Percentiles rank a stretch among this genome's conserved stretches.
Evolutionary conservation across 2,888 invertebrate species (phyloP).

Genomic region (Cotesia congregata): DNA sequence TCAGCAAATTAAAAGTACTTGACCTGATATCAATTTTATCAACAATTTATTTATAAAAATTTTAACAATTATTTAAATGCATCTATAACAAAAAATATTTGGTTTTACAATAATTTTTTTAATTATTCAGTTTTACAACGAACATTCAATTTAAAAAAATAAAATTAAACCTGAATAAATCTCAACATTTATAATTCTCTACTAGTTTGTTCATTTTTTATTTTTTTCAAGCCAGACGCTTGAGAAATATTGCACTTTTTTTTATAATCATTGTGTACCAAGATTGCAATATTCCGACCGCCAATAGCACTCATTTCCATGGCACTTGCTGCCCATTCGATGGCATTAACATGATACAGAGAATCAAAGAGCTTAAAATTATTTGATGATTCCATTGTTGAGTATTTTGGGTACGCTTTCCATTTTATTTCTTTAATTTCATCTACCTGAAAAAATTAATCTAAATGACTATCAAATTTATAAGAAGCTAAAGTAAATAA

Average conservation of each 20-base stretch:
- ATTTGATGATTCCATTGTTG: slow-evolving; percentile 50
- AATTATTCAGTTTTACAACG: neutral
- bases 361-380: slow-evolving; percentile 72
- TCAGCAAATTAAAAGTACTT: too few relatives aligned
- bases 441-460: slow-evolving; percentile 52
- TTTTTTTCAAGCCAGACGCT: neutral
- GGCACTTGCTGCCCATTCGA: slow-evolving; percentile 78
- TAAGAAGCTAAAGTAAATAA: too few relatives aligned
- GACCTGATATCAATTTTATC: neutral
- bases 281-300: slow-evolving; percentile 75
- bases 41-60: neutral
- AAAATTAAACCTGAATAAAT: neutral
- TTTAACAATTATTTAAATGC: neutral
- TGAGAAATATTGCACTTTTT: slow-evolving; percentile 39
- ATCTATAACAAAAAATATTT: neutral
- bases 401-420: slow-evolving; percentile 75
- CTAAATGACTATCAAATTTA: neutral
- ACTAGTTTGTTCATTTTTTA: slow-evolving; percentile 6
- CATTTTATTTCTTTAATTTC: slow-evolving; percentile 68
- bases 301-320: slow-evolving; percentile 79
- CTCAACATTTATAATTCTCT: neutral
- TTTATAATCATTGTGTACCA: slow-evolving; percentile 69
- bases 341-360: slow-evolving; percentile 76
- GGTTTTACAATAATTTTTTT: neutral
- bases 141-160: neutral